Evolutionary conservation across 2,888 invertebrate genomes (phyloP), one percentile per base, ranked within the genome.

Genomic region (Metopia argyrocephala): DNA sequence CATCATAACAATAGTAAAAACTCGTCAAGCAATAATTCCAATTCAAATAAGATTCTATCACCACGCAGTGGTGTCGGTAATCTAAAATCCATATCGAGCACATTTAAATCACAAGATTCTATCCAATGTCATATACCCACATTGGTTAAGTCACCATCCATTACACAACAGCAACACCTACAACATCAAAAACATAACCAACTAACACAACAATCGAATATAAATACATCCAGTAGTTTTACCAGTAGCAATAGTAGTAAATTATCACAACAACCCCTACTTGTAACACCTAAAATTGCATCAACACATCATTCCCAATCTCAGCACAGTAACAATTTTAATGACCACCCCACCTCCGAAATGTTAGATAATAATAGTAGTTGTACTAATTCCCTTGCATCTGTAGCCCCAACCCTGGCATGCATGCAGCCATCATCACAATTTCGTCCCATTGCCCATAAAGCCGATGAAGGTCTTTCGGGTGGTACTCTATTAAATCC

Each of bases 391-490:
- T 88, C 89, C 84, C 86, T 88, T 84, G 88, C 89, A 85, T 88
- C 88, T 83, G 87, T 87, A 84, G 86, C 86, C 75, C 81, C 83
- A 83, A 85, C 87, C 84, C 87, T 87, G 78, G 85, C 87, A 83
- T 89, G 90, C 89, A 90, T 90, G 89, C 89, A 90, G 83, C 88
- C 89, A 84, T 87, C 89, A 80, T 91, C 90, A 86, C 91, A 91
- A 85, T 91, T 91, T 88, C 91, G 91, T 83, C 91, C 91, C 85
- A 91, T 91, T 82, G 90, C 90, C 82, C 90, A 90, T 84, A 90
- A 90, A 86, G 89, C 89, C 83, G 90, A 89, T 85, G 86, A 89
- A 81, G 84, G 84, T 79, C 84, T 85, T 73, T 84, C 84, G 54
- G 87, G 78, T 54, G 82, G 78, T 27, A 85, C 87, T 5, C 85